Percentiles rank a stretch among this genome's conserved stretches.
phyloP scores from a whole-genome alignment of 2,113 vertebrate species.

The Acrocephalus arundinaceus region DNA sequence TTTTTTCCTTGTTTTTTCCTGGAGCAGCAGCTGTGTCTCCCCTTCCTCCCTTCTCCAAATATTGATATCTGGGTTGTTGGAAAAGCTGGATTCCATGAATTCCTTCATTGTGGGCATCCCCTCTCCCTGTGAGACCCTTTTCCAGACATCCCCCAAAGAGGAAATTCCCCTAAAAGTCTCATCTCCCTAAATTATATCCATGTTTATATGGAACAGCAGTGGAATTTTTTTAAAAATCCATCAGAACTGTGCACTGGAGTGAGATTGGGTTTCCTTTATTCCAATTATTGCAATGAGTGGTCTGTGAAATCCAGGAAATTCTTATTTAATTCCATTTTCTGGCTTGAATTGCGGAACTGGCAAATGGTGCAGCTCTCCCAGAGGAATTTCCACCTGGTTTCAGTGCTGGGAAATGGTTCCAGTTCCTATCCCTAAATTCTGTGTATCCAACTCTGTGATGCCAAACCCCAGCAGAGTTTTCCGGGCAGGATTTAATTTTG shows the following conservation, averaged over 20 bases:
- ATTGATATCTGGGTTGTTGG: not conserved
- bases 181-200: not conserved
- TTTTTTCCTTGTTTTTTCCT: not conserved
- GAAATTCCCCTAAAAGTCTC: not conserved
- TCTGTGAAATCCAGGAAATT: not conserved
- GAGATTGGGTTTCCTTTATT: not conserved
- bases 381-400: not conserved
- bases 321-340: not conserved
- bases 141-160: not conserved
- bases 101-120: accelerated
- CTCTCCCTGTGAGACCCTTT: not conserved
- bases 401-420: not conserved
- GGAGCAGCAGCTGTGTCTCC: not conserved
- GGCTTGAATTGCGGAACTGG: not conserved
- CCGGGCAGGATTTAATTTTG: not conserved
- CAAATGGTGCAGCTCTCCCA: not conserved
- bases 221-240: not conserved
- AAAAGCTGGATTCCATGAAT: not conserved
- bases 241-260: not conserved
- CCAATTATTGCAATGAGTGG: not conserved
- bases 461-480: not conserved
- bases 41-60: not conserved
- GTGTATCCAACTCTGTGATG: not conserved
- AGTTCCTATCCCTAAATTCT: not conserved
- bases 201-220: not conserved